phyloP scores from a whole-genome alignment of 2,888 invertebrate genomes.

The Ichneumoninae sp. region DNA sequence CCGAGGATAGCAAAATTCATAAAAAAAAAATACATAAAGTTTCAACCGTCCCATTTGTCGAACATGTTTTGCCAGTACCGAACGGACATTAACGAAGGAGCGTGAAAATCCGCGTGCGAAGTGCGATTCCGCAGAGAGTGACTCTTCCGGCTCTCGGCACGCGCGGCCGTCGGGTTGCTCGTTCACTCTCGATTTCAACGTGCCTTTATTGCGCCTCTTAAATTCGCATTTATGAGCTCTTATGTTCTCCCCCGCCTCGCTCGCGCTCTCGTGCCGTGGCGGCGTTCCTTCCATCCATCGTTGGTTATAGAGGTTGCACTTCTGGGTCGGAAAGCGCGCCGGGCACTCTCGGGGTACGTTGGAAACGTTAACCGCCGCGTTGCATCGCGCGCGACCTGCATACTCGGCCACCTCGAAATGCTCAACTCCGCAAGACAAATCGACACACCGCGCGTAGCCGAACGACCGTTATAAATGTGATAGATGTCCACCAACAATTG shows the following conservation, averaged over 20 bases:
- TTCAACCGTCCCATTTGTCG: slow-evolving; percentile 6
- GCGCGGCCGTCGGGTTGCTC: slow-evolving; percentile 68
- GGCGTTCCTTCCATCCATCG: slow-evolving; percentile 65
- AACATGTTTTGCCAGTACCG: slow-evolving; percentile 18
- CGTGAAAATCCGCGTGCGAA: slow-evolving; percentile 62
- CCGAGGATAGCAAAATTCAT: neutral
- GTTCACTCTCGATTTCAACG: slow-evolving; percentile 85
- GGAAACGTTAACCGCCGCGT: slow-evolving; percentile 44
- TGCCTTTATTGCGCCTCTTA: slow-evolving; percentile 85
- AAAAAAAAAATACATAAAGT: neutral
- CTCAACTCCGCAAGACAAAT: slow-evolving; percentile 78
- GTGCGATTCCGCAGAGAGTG: slow-evolving; percentile 30
- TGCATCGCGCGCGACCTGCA: slow-evolving; percentile 30
- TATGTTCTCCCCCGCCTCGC: slow-evolving; percentile 79
- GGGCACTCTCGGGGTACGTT: slow-evolving; percentile 70
- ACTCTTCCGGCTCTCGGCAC: slow-evolving; percentile 62
- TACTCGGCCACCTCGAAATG: slow-evolving; percentile 60
- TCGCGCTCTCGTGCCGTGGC: slow-evolving; percentile 50
- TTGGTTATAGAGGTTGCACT: slow-evolving; percentile 52
- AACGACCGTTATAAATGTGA: slow-evolving; percentile 80
- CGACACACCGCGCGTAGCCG: slow-evolving; percentile 74
- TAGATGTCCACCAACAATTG: slow-evolving; percentile 76
- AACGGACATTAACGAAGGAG: slow-evolving; percentile 63
- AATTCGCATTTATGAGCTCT: slow-evolving; percentile 85
- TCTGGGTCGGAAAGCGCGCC: slow-evolving; percentile 56